These are phyloP conservation scores for Trichomycterus rosablanca DNA, from an alignment of 2,113 vertebrate species.

Conservation along the genomic window DNA sequence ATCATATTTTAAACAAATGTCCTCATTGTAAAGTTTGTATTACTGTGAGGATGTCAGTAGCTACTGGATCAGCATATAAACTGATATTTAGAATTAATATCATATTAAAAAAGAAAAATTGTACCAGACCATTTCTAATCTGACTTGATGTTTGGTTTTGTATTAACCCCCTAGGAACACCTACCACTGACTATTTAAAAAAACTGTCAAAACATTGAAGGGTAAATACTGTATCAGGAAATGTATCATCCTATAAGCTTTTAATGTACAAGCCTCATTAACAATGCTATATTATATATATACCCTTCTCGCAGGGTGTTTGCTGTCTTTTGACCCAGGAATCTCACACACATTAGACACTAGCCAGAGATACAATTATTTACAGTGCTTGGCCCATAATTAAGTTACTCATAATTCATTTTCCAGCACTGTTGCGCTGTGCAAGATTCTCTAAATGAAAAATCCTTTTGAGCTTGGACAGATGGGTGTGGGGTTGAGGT, in stretches of 20 bases:
- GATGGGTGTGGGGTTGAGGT: neutral
- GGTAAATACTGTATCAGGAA: neutral
- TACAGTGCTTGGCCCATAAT: constrained; percentile 13
- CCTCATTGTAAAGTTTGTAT: no score
- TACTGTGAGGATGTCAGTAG: no score
- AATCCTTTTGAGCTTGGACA: constrained; percentile 2
- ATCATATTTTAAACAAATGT: no score
- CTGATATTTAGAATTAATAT: no score
- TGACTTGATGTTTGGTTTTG: no score
- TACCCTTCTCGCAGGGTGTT: neutral
- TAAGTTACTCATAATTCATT: constrained; percentile 14
- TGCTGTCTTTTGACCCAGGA: neutral
- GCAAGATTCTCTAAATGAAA: constrained; percentile 13
- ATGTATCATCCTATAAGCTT: neutral
- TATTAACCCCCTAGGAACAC: no score
- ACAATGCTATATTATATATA: constrained; percentile 2
- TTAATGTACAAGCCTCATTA: neutral
- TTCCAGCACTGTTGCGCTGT: constrained; percentile 3
- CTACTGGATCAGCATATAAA: no score
- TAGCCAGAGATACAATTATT: constrained; percentile 13
- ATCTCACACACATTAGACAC: constrained; percentile 10
- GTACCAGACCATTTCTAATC: no score
- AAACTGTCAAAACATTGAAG: neutral
- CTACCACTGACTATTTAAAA: no score
- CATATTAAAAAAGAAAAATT: no score